A percentile compares a stretch with the other conserved stretches of the same genome.
Conservation (phyloP, 2,888 invertebrate genomes). For the Sipha maydis region DNA sequence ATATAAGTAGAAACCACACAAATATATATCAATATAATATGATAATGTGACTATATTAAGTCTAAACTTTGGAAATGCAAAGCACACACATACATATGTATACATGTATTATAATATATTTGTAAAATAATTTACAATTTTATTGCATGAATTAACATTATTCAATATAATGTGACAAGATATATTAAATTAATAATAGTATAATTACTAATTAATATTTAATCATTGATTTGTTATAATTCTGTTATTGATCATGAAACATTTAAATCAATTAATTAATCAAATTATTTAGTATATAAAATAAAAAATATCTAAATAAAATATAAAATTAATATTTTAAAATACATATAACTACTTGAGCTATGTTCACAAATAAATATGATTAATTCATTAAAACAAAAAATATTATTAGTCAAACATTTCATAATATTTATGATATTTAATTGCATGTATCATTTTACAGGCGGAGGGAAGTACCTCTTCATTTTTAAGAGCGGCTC, state of each 20-base stretch:
- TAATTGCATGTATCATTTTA: slow-evolving; percentile 67
- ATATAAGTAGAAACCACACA: no score
- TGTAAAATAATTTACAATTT: no score
- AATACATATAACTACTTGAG: not conserved
- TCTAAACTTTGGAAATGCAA: no score
- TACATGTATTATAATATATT: no score
- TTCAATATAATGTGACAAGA: no score
- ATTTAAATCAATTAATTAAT: not conserved
- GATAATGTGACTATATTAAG: no score
- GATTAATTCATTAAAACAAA: not conserved
- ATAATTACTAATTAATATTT: no score
- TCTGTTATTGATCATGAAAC: not conserved
- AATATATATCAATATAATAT: no score
- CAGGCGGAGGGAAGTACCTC: slow-evolving; percentile 99
- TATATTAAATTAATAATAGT: no score
- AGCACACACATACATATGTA: no score
- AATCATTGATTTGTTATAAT: not conserved
- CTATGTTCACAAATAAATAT: not conserved
- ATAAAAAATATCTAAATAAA: not conserved
- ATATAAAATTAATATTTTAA: not conserved
- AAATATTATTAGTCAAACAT: not conserved
- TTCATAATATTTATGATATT: not conserved
- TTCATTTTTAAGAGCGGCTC: slow-evolving; percentile 96
- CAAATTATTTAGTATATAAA: not conserved
- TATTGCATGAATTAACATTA: no score